phyloP scores from a whole-genome alignment of 2,888 invertebrate species.

The Atethmia centrago region DNA sequence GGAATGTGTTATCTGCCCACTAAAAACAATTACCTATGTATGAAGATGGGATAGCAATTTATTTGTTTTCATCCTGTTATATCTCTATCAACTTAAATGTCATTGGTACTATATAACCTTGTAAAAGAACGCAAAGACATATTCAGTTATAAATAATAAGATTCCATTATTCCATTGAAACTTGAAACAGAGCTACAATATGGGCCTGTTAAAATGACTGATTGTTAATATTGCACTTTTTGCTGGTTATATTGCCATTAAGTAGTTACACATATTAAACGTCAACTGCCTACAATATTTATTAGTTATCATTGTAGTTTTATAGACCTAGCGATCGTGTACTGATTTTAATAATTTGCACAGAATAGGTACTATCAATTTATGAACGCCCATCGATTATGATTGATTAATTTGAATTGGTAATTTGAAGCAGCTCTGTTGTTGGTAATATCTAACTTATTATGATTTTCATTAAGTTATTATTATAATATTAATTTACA shows the following conservation, averaged over 20 bases:
- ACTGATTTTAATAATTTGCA: constrained; percentile 45
- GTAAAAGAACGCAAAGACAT: not conserved
- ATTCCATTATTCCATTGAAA: constrained; percentile 8
- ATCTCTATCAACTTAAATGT: not conserved
- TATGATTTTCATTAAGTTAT: not conserved
- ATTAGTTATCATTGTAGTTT: constrained; percentile 36
- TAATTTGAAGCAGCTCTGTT: constrained; percentile 26
- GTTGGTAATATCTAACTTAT: not conserved
- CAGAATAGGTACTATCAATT: constrained; percentile 30
- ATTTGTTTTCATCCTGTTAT: not conserved
- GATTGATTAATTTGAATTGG: constrained; percentile 51
- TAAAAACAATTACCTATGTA: too few relatives aligned
- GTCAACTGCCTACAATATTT: constrained; percentile 7
- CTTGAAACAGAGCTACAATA: not conserved
- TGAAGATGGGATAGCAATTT: not conserved
- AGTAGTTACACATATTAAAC: constrained; percentile 7
- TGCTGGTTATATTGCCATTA: constrained; percentile 16
- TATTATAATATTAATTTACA: too few relatives aligned
- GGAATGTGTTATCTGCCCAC: not conserved
- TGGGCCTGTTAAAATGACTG: constrained; percentile 26
- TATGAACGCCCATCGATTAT: constrained; percentile 20
- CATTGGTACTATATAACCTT: not conserved
- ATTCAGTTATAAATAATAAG: not conserved
- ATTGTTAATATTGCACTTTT: constrained; percentile 31
- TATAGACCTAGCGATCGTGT: constrained; percentile 36